Evolutionary conservation across 1,140 invertebrate genomes (phyloP), one percentile per base, ranked within the genome.

Genomic region (Eriocheir sinensis): DNA sequence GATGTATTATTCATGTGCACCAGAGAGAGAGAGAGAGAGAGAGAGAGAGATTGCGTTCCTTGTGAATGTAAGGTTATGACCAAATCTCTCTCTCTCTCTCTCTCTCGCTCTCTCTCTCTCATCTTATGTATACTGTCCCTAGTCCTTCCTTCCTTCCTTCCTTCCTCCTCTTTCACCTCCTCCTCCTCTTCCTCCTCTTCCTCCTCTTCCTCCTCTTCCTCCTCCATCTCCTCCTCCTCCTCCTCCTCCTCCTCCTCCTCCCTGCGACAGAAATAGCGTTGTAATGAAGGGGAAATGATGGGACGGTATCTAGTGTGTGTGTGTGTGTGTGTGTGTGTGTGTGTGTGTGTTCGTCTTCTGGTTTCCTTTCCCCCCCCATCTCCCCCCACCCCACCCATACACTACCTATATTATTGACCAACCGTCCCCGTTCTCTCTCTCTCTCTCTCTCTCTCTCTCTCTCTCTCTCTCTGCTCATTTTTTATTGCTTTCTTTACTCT

Each of bases 81-180:
- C n/a, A n/a, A n/a, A n/a, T n/a, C 30, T 3, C 30, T 86, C 34
- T n/a, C 83, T 86, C 83, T 1, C 83, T 0, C n/a, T 86, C 83
- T 86, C 40, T 41, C 83, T 86, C 83, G 32, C 40, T 86, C 40
- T 86, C 83, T 86, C 40, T 41, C 83, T 86, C 83, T 48, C 44
- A 15, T 27, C 53, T 27, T 48, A 2, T 53, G 17, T 90, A 21
- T 32, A n/a, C 21, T 21, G n/a, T 48, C 21, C 30, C 12, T 90
- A n/a, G n/a, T 21, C 36, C 89, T 53, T 32, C 53, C 40, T 90
- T 32, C 53, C 89, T 48, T 32, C 53, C 89, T 32, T 41, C 53
- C 89, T 86, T 34, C 3, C 21, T 27, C 80, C 8, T 36, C 27
- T 86, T n/a, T 38, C 83, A 17, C 44, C 44, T 40, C 44, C 44